Evolutionary conservation across 2,888 invertebrate genomes (phyloP).

Genomic region (Nomada hirtipes): DNA sequence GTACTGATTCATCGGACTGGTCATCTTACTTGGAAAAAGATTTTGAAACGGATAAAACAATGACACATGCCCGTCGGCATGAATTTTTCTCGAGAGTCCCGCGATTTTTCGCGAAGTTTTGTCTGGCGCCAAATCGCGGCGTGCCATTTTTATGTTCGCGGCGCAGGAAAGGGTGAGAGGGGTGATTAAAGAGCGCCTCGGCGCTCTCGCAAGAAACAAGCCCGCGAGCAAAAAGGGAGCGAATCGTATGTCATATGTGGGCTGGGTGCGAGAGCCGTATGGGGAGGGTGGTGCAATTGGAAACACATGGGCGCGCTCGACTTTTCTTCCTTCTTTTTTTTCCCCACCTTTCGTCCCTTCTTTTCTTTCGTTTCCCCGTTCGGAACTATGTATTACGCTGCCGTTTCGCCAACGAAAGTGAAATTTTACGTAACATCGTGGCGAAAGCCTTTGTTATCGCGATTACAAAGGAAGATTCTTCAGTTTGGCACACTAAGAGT

Average conservation of each 20-base stretch:
- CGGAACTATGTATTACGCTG: slow-evolving; percentile 1
- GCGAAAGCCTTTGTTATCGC: neutral
- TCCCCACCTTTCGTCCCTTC: neutral
- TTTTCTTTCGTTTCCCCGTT: neutral
- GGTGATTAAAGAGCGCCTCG: slow-evolving; percentile 65
- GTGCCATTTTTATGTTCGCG: slow-evolving; percentile 61
- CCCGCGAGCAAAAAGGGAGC: slow-evolving; percentile 45
- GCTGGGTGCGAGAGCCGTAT: slow-evolving; percentile 35
- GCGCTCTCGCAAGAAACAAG: slow-evolving; percentile 62
- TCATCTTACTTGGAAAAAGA: no score
- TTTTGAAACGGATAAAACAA: slow-evolving; percentile 13
- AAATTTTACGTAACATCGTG: neutral
- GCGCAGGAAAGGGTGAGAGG: neutral
- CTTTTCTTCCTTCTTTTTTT: slow-evolving; percentile 9
- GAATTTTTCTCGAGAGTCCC: slow-evolving; percentile 9
- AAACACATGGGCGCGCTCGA: slow-evolving; percentile 51
- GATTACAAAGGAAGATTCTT: neutral
- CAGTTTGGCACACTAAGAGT: neutral
- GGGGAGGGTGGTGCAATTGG: slow-evolving; percentile 56
- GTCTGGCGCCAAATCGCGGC: slow-evolving; percentile 66
- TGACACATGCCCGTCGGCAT: neutral
- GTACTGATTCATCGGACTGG: no score
- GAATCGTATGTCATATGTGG: slow-evolving; percentile 51
- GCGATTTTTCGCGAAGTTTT: slow-evolving; percentile 41
- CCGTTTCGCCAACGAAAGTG: neutral